A percentile compares a stretch with the other conserved stretches of the same genome.
Evolutionary conservation across 1,140 invertebrate species (phyloP).

Genomic region (Colletes latitarsis): DNA sequence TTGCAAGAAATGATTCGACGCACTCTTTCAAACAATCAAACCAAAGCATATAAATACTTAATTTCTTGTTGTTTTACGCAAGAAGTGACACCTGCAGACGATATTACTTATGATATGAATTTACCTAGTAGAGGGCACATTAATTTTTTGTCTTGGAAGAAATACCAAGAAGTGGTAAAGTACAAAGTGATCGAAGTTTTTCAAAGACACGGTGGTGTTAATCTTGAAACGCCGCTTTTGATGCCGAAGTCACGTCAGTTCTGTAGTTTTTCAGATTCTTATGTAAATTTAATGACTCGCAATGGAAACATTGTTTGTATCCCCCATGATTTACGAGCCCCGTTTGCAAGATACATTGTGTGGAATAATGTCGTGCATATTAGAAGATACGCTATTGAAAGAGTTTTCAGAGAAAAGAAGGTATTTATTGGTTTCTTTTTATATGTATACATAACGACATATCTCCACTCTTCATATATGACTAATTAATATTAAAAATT

Average conservation of each 20-base stretch:
- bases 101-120: constrained; percentile 89
- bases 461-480: constrained; percentile 20
- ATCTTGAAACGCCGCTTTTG: constrained; percentile 88
- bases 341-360: constrained; percentile 92
- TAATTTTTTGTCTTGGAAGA: constrained; percentile 58
- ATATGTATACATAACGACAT: neutral
- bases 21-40: constrained; percentile 89
- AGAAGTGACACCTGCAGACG: constrained; percentile 84
- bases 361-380: constrained; percentile 89
- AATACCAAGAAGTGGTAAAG: constrained; percentile 72
- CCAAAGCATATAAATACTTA: constrained; percentile 90
- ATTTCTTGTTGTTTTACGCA: constrained; percentile 87
- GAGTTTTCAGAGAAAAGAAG: constrained; percentile 92
- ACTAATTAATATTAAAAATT: constrained; percentile 17
- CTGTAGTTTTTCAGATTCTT: constrained; percentile 83
- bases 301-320: constrained; percentile 90
- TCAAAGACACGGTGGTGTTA: constrained; percentile 88
- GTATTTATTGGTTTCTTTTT: constrained; percentile 73
- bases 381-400: constrained; percentile 92
- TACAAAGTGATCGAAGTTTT: constrained; percentile 85
- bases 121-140: constrained; percentile 76
- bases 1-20: constrained; percentile 89
- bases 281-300: constrained; percentile 91
- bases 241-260: constrained; percentile 85
- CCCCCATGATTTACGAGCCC: constrained; percentile 89